A percentile compares a stretch with the other conserved stretches of the same genome.
Evolutionary conservation across 1,140 invertebrate species (phyloP).

Genomic region (Marisa cornuarietis): DNA sequence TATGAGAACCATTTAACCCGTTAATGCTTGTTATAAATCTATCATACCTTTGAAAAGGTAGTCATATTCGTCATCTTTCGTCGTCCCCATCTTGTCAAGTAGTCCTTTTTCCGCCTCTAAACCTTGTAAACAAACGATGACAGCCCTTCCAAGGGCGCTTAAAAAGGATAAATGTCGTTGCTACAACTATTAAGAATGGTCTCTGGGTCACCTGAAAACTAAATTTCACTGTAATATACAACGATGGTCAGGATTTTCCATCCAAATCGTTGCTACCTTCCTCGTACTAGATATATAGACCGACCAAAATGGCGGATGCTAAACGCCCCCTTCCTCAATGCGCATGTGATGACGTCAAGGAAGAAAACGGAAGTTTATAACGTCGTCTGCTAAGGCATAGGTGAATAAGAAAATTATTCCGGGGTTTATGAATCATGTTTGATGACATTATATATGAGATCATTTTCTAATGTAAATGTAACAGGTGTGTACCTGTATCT

Average conservation of each 20-base stretch:
- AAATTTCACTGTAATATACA: not conserved
- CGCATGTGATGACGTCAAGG: constrained; percentile 42
- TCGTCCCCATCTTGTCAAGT: constrained; percentile 64
- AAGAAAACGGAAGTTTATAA: constrained; percentile 16
- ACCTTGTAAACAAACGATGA: constrained; percentile 42
- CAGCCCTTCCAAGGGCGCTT: constrained; percentile 15
- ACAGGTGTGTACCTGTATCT: too few relatives aligned
- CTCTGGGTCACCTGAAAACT: not conserved
- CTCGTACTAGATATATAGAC: constrained; percentile 2
- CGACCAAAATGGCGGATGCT: constrained; percentile 37
- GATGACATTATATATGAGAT: not conserved
- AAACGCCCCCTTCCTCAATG: constrained; percentile 39
- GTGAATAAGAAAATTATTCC: not conserved
- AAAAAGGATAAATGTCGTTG: constrained; percentile 22
- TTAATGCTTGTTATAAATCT: not conserved
- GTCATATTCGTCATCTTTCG: constrained; percentile 99
- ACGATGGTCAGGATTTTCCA: constrained; percentile 27
- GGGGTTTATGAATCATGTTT: not conserved
- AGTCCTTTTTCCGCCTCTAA: constrained; percentile 46
- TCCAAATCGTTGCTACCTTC: not conserved
- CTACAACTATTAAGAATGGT: not conserved
- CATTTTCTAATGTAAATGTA: too few relatives aligned
- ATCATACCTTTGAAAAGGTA: constrained; percentile 99
- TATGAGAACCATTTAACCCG: too few relatives aligned
- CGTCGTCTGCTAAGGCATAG: constrained; percentile 14